Base-by-base conservation (phyloP, 53 echinoderm and acorn worm species). In the Holothuria scabra region DNA sequence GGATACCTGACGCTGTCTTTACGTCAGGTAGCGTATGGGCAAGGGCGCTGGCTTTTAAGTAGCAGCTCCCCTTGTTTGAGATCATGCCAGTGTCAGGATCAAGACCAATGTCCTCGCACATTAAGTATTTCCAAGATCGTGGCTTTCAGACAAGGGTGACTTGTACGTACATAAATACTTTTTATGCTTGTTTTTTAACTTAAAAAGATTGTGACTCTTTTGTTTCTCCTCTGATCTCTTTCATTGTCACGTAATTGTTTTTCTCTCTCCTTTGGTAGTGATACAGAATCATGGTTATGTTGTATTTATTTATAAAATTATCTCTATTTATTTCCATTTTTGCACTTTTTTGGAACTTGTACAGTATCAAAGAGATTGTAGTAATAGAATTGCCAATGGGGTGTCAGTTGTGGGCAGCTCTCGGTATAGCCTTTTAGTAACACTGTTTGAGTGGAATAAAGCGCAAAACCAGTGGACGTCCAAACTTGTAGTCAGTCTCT, bases 261-360 rank as follows among this genome's bases (percentile, higher is more conserved):
- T 48, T 46, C 48, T 34, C 72, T 72, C n/a, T 12, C 34, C 26
- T 72, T 34, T 46, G 72, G 72, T 72, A 72, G 72, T 72, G 14
- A 72, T 46, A 44, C 23, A 72, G 25, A 72, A 72, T 72, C 72
- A 72, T 72, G 72, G 72, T 72, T 72, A 72, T 35, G 44, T 72
- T 25, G 72, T 72, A 72, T 72, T 72, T 72, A 72, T 72, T 72
- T 72, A 72, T 72, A 72, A 72, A 72, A 46, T 48, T 72, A 72
- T 48, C 49, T 72, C 72, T 72, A 72, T 72, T 72, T 72, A 72
- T 72, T 72, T 72, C 46, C 72, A 72, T 48, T 72, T 72, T 72
- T 49, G 72, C 72, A 72, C 72, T 72, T 72, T 72, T 72, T 72
- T 72, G 72, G 72, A 72, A 72, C 72, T n/a, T 72, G 72, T 72